phyloP scores from a whole-genome alignment of 2,888 invertebrate genomes.

The Siphlonurus alternatus region DNA sequence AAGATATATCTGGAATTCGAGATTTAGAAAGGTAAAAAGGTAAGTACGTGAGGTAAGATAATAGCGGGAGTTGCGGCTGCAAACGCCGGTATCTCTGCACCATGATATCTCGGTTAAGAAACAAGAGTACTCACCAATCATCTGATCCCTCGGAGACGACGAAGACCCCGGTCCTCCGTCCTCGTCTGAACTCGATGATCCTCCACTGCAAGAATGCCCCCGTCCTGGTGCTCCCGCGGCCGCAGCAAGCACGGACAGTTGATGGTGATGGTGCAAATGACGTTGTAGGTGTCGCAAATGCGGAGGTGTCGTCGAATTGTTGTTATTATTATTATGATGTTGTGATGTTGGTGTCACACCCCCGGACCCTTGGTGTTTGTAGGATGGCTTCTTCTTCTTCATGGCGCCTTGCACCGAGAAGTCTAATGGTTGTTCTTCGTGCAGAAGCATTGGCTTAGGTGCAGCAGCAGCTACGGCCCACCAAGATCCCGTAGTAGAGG shows the following conservation, averaged over 20 bases:
- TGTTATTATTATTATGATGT: not conserved
- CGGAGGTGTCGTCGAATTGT: not conserved
- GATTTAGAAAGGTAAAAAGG: not conserved
- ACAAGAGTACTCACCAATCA: constrained; percentile 4
- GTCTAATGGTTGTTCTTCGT: not conserved
- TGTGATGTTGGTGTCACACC: not conserved
- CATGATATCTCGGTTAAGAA: not conserved
- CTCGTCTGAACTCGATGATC: not conserved
- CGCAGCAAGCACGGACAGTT: not conserved
- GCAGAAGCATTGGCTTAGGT: not conserved
- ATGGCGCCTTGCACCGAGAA: constrained; percentile 4
- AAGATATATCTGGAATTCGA: too few species aligned
- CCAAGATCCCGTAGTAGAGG: not conserved
- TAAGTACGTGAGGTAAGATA: not conserved
- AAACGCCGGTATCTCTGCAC: not conserved
- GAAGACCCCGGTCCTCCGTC: not conserved
- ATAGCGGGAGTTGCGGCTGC: not conserved
- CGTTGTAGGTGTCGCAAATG: not conserved
- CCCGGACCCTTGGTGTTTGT: not conserved
- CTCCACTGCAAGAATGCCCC: not conserved
- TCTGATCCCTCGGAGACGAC: not conserved
- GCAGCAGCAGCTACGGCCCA: too few species aligned
- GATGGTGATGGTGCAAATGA: not conserved
- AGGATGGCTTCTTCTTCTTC: not conserved
- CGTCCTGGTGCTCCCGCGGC: not conserved